Percentiles rank a stretch among this genome's conserved stretches.
phyloP scores from a whole-genome alignment of 92 coral and sea anemone species.

The Epizoanthus scotinus region DNA sequence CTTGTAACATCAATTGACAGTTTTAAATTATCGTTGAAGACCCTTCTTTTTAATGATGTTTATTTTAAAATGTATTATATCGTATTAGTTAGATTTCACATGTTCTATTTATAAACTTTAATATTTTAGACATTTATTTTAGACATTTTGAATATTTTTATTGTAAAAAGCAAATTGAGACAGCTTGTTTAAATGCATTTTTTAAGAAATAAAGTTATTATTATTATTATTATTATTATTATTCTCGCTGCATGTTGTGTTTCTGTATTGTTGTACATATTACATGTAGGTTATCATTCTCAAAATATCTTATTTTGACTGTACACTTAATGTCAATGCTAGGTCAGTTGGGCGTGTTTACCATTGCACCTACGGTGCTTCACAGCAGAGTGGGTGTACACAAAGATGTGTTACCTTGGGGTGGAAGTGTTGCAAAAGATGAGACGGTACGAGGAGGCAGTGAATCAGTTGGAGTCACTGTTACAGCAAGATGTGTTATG shows the following conservation, averaged over 20 bases:
- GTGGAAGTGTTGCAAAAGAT: constrained; percentile 91
- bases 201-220: too few relatives aligned
- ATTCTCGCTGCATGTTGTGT: not conserved
- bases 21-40: too few relatives aligned
- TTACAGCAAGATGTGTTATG: constrained; percentile 77
- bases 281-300: not conserved
- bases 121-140: too few relatives aligned
- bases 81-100: too few relatives aligned
- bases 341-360: constrained; percentile 50
- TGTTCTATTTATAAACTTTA: too few relatives aligned
- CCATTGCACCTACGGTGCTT: constrained; percentile 90
- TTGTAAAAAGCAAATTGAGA: too few relatives aligned
- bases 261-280: not conserved
- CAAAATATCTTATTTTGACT: not conserved
- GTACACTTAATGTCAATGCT: not conserved
- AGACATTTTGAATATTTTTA: too few relatives aligned
- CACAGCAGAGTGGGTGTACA: constrained; percentile 84
- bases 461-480: constrained; percentile 67
- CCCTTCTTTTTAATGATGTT: too few relatives aligned
- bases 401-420: constrained; percentile 91
- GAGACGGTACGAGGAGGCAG: constrained; percentile 84
- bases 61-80: too few relatives aligned
- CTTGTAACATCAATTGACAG: too few relatives aligned
- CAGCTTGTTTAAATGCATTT: too few relatives aligned
- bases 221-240: too few relatives aligned